Percentiles rank a stretch among this genome's conserved stretches.
phyloP scores from a whole-genome alignment of 2,113 vertebrate species.

The Scytalopus superciliaris region DNA sequence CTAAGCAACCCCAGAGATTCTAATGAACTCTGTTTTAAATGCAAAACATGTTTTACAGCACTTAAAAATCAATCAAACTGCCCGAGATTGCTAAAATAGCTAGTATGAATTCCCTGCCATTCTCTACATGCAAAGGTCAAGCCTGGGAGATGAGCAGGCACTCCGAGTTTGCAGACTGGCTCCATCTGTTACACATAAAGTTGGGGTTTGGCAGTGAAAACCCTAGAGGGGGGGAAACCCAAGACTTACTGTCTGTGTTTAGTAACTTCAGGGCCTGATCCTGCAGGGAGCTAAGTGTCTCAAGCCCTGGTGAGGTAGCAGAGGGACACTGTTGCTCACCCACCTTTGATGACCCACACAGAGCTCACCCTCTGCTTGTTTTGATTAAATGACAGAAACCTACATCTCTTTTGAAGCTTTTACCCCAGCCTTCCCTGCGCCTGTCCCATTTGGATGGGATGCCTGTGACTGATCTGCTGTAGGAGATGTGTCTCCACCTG shows the following conservation, averaged over 20 bases:
- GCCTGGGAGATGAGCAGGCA: conserved; percentile 27
- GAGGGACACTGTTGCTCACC: neutral
- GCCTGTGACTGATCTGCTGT: neutral
- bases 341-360: accelerated
- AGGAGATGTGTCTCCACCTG: neutral
- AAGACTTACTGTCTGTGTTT: conserved; percentile 10
- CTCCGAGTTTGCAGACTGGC: neutral
- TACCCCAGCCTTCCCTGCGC: neutral
- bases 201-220: conserved; percentile 35
- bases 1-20: neutral
- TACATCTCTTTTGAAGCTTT: neutral
- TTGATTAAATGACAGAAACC: neutral
- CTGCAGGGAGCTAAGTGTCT: neutral
- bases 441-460: neutral
- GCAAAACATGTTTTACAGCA: conserved; percentile 43
- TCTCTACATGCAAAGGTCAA: conserved; percentile 27
- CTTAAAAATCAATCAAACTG: conserved; percentile 9
- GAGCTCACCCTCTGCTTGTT: neutral
- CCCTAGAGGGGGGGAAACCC: neutral
- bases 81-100: conserved; percentile 16
- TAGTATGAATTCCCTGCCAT: neutral
- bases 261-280: neutral
- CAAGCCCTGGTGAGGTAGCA: neutral
- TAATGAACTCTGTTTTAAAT: neutral
- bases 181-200: conserved; percentile 49